A percentile compares a stretch with the other conserved stretches of the same genome.
Evolutionary conservation across 2,888 invertebrate genomes (phyloP).

Genomic region (Nephrocerus scutellatus): DNA sequence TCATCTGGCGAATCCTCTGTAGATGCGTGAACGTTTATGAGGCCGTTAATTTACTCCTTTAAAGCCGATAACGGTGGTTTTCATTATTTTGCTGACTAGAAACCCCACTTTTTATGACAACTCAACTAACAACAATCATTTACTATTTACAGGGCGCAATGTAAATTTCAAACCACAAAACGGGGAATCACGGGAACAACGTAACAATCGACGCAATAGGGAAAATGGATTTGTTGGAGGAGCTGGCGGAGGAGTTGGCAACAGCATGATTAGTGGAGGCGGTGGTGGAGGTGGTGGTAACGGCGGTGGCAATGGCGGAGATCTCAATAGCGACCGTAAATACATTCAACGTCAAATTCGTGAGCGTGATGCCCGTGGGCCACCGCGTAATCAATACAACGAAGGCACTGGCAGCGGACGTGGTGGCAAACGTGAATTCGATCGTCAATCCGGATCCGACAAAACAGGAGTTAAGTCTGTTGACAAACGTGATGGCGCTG

Average conservation of each 20-base stretch:
- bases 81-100: too few species aligned
- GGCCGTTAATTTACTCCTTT: too few species aligned
- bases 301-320: slow-evolving; percentile 49
- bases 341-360: slow-evolving; percentile 38
- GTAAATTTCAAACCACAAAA: slow-evolving; percentile 40
- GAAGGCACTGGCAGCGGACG: slow-evolving; percentile 42
- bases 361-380: slow-evolving; percentile 35
- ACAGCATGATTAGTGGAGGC: slow-evolving; percentile 32
- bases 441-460: slow-evolving; percentile 92
- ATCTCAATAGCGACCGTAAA: slow-evolving; percentile 18
- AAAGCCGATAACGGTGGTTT: too few species aligned
- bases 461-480: slow-evolving; percentile 84
- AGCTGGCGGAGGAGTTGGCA: too few species aligned
- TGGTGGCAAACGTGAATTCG: slow-evolving; percentile 86
- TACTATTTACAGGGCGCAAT: too few species aligned
- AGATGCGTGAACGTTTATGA: too few species aligned
- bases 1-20: too few species aligned
- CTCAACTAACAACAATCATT: too few species aligned
- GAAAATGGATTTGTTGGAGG: slow-evolving; percentile 33
- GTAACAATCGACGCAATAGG: slow-evolving; percentile 52
- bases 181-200: slow-evolving; percentile 62
- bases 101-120: too few species aligned
- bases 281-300: slow-evolving; percentile 43
- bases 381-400: slow-evolving; percentile 44
- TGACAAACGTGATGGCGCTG: slow-evolving; percentile 92